Evolutionary conservation across 2,888 invertebrate species (phyloP).

Genomic region (Meganola albula): DNA sequence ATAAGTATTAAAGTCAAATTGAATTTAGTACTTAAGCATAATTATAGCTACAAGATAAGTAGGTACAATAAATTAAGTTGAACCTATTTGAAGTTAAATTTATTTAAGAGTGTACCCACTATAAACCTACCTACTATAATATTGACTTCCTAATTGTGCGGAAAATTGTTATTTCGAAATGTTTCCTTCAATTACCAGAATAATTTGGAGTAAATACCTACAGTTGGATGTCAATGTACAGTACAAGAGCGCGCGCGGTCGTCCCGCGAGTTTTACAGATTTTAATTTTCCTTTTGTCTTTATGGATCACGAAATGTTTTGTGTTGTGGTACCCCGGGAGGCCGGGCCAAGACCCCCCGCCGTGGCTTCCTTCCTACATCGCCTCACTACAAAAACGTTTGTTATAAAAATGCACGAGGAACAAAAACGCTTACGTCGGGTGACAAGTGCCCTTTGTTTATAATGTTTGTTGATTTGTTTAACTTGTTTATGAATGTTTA

Average conservation of each 20-base stretch:
- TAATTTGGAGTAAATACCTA: conserved; percentile 22
- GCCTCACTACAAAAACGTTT: conserved; percentile 69
- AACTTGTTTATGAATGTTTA: conserved; percentile 61
- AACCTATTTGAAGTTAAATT: no score
- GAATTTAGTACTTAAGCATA: no score
- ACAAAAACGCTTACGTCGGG: conserved; percentile 71
- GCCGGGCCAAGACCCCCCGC: conserved; percentile 61
- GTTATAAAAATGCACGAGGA: conserved; percentile 69
- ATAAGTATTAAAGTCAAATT: no score
- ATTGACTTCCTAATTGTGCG: no score
- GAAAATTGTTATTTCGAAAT: no score
- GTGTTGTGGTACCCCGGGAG: conserved; percentile 69
- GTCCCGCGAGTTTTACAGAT: conserved; percentile 62
- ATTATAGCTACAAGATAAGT: no score
- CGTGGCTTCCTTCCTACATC: conserved; percentile 73
- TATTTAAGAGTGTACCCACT: no score
- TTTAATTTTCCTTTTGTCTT: conserved; percentile 76
- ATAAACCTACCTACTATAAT: no score
- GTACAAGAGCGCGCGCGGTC: conserved; percentile 37
- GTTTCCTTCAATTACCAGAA: conserved; percentile 24
- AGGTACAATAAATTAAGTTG: no score
- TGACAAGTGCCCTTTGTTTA: conserved; percentile 75
- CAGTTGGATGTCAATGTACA: conserved; percentile 23
- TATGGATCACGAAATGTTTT: conserved; percentile 77
- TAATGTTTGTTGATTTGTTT: conserved; percentile 72